Conservation (phyloP, 92 coral and sea anemone species). For the Blastomussa wellsi region DNA sequence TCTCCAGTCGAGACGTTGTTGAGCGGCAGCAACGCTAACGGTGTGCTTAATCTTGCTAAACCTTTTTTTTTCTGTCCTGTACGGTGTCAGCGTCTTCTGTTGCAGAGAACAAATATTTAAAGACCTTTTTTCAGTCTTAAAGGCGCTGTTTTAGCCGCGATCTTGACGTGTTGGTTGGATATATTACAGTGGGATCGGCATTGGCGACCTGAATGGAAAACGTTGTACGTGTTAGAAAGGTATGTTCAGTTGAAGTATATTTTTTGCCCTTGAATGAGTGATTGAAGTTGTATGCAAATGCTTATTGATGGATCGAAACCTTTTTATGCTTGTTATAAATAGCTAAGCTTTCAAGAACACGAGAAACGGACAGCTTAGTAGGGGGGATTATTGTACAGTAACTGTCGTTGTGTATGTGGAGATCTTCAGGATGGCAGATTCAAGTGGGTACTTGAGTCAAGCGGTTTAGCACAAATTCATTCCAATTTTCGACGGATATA, state of each 20-base stretch:
- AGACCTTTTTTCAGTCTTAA: not conserved
- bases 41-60: not conserved
- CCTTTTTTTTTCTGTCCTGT: not conserved
- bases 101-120: not conserved
- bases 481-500: slow-evolving; percentile 21
- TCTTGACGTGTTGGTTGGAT: not conserved
- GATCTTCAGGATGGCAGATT: not conserved
- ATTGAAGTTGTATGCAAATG: not conserved
- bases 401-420: not conserved
- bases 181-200: not conserved
- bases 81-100: not conserved
- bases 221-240: slow-evolving; percentile 25
- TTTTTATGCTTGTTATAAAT: not conserved
- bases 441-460: slow-evolving; percentile 34
- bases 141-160: not conserved
- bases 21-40: not conserved
- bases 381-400: not conserved
- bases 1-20: not conserved
- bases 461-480: slow-evolving; percentile 15
- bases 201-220: slow-evolving; percentile 8
- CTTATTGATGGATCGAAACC: not conserved
- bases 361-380: not conserved
- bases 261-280: too few species aligned
- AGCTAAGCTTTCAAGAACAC: not conserved
- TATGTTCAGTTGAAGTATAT: not conserved